These are phyloP conservation scores for Sthenelais limicola DNA, from an alignment of 2,888 invertebrate species.

Conservation along the genomic window DNA sequence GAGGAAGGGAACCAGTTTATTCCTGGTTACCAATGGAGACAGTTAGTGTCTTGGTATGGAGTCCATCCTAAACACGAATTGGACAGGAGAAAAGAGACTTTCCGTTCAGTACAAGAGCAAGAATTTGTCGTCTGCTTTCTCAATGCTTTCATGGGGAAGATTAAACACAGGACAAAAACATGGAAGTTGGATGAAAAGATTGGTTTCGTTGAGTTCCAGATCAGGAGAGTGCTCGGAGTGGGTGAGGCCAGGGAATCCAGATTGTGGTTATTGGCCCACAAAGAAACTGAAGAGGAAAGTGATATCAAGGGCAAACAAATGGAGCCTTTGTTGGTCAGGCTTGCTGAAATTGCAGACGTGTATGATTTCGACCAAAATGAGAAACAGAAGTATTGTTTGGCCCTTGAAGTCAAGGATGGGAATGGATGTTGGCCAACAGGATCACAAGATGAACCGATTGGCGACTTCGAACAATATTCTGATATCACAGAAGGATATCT, in stretches of 20 bases:
- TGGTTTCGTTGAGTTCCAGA: constrained; percentile 50
- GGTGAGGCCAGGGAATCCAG: constrained; percentile 34
- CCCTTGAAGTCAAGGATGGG: constrained; percentile 45
- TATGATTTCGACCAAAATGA: constrained; percentile 37
- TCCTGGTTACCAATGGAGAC: constrained; percentile 55
- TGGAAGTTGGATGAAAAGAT: constrained; percentile 47
- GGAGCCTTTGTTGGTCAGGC: constrained; percentile 44
- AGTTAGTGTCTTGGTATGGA: constrained; percentile 56
- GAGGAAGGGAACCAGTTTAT: constrained; percentile 53
- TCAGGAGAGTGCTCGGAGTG: constrained; percentile 48
- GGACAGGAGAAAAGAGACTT: constrained; percentile 48
- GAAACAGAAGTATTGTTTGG: constrained; percentile 47
- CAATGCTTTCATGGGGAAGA: constrained; percentile 47
- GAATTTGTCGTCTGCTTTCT: constrained; percentile 51
- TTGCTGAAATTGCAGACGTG: constrained; percentile 42
- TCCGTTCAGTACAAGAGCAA: constrained; percentile 31
- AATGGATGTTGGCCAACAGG: constrained; percentile 48
- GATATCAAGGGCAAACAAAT: too few relatives aligned
- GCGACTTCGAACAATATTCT: constrained; percentile 40
- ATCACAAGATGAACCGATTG: constrained; percentile 41
- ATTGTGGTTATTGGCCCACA: constrained; percentile 49
- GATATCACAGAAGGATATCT: constrained; percentile 30
- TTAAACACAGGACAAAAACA: constrained; percentile 45
- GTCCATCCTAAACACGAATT: constrained; percentile 48
- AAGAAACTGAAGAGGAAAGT: constrained; percentile 21